These are phyloP conservation scores for Mesocentrotus franciscanus DNA, from an alignment of 53 echinoderm and acorn worm species.

Conservation along the genomic window DNA sequence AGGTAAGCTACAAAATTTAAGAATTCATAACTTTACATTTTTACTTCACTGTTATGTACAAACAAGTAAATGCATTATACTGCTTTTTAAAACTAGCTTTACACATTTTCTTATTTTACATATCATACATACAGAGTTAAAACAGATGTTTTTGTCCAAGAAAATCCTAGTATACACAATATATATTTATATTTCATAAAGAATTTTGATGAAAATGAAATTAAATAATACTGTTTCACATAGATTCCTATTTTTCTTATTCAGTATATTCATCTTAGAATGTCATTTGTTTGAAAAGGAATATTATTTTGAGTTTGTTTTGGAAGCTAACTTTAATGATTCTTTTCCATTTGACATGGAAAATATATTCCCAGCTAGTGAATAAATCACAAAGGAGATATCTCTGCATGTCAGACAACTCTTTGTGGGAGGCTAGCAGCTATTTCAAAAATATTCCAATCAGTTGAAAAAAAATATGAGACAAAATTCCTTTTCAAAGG, in stretches of 20 bases:
- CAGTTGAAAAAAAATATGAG: not conserved
- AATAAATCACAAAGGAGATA: not conserved
- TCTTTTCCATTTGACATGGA: not conserved
- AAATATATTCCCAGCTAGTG: not conserved
- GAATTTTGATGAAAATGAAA: constrained; percentile 14
- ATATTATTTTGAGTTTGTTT: not conserved
- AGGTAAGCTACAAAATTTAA: not conserved
- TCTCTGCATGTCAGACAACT: not conserved
- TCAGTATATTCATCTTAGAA: not conserved
- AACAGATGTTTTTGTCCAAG: constrained; percentile 14
- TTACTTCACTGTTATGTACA: constrained; percentile 29
- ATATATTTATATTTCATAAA: not conserved
- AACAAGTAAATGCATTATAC: constrained; percentile 46
- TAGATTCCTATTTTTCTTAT: not conserved
- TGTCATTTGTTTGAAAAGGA: not conserved
- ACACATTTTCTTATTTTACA: constrained; percentile 52
- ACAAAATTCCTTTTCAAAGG: not conserved
- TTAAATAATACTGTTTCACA: constrained; percentile 27
- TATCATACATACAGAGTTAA: not conserved
- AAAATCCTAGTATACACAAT: constrained; percentile 17
- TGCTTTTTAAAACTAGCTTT: constrained; percentile 25
- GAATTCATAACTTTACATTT: not conserved
- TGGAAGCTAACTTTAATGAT: not conserved
- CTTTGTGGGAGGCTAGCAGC: not conserved
- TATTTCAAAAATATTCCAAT: not conserved